Conservation (phyloP, 1,140 invertebrate genomes). For the Capitella teleta region DNA sequence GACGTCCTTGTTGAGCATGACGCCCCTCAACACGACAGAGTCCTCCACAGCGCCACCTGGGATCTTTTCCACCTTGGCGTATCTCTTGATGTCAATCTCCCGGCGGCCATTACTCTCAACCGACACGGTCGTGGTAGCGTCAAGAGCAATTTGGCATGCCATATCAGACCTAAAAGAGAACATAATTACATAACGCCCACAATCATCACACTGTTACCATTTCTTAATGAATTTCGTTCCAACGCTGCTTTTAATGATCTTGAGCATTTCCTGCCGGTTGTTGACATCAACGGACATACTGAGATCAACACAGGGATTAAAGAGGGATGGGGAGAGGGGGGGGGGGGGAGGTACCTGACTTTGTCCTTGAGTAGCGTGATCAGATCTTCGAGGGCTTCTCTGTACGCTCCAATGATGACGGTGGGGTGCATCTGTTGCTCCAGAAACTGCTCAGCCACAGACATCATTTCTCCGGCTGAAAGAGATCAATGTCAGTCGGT, state of each 20-base stretch:
- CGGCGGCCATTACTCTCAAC: slow-evolving; percentile 77
- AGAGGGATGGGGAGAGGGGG: not conserved
- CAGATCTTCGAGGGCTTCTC: slow-evolving; percentile 89
- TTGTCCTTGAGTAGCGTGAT: slow-evolving; percentile 69
- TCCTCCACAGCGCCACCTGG: slow-evolving; percentile 93
- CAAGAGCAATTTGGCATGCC: slow-evolving; percentile 87
- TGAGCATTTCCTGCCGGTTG: slow-evolving; percentile 68
- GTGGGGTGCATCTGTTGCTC: slow-evolving; percentile 94
- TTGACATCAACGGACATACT: slow-evolving; percentile 72
- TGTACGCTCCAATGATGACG: slow-evolving; percentile 87
- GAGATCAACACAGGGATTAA: slow-evolving; percentile 7
- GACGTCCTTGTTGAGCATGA: slow-evolving; percentile 99
- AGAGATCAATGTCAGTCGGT: slow-evolving; percentile 7
- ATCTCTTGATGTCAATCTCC: slow-evolving; percentile 97
- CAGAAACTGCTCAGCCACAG: slow-evolving; percentile 81
- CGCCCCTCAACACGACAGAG: slow-evolving; percentile 81
- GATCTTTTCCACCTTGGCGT: slow-evolving; percentile 97
- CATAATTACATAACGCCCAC: not conserved
- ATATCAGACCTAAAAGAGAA: slow-evolving; percentile 55
- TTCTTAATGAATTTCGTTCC: slow-evolving; percentile 94
- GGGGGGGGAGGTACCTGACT: slow-evolving; percentile 44
- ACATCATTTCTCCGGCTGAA: slow-evolving; percentile 80
- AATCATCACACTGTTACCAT: slow-evolving; percentile 49
- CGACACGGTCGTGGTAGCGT: slow-evolving; percentile 84
- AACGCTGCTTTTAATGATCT: slow-evolving; percentile 83